Evolutionary conservation across 2,888 invertebrate species (phyloP).

Genomic region (Antheraea yamamai): DNA sequence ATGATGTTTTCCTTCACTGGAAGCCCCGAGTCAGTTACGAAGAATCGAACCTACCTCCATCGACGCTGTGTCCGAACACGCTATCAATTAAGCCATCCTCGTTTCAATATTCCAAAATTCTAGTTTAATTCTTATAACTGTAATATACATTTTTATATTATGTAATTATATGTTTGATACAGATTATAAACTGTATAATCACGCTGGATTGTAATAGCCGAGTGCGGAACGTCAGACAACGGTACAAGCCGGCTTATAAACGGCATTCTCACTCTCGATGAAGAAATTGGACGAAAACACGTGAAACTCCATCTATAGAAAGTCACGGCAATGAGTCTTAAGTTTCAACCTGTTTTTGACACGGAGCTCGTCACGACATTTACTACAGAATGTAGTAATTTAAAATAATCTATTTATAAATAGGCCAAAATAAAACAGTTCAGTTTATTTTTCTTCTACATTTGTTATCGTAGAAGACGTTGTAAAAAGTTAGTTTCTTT

Average conservation of each 20-base stretch:
- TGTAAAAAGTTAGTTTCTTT: too few relatives aligned
- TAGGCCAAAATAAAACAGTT: not conserved
- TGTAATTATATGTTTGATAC: not conserved
- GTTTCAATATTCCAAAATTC: too few relatives aligned
- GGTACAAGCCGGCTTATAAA: slow-evolving; percentile 9
- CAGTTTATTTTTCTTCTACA: not conserved
- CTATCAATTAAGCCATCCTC: too few relatives aligned
- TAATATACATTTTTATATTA: not conserved
- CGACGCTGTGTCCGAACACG: too few relatives aligned
- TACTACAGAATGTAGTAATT: not conserved
- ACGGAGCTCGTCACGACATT: not conserved
- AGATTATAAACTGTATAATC: not conserved
- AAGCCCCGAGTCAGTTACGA: too few relatives aligned
- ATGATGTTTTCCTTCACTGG: too few relatives aligned
- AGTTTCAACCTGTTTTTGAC: slow-evolving; percentile 21
- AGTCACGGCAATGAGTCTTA: slow-evolving; percentile 21
- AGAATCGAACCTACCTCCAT: too few relatives aligned
- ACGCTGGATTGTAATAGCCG: not conserved
- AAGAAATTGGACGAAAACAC: slow-evolving; percentile 24
- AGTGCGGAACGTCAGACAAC: not conserved
- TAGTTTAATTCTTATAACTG: too few relatives aligned
- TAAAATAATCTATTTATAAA: not conserved
- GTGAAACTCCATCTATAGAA: slow-evolving; percentile 23
- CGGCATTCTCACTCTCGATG: slow-evolving; percentile 18
- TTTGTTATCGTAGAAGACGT: too few relatives aligned